These are phyloP conservation scores for Dasyornis broadbenti DNA, from an alignment of 2,113 vertebrate species.

Conservation along the genomic window DNA sequence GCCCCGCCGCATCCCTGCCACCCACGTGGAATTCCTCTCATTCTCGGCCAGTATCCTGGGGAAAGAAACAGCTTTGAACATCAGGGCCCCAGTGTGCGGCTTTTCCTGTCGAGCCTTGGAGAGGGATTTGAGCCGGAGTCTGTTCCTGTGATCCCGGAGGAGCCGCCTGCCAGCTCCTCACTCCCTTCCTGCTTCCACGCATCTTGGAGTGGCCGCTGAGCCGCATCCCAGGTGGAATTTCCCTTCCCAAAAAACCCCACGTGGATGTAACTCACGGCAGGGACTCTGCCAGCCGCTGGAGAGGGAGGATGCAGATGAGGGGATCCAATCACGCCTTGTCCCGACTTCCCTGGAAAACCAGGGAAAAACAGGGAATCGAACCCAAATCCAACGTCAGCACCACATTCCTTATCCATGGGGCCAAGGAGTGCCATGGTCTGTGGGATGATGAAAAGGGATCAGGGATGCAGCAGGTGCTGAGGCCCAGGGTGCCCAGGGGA, in stretches of 20 bases:
- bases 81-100: background rate
- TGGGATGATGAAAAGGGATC: background rate
- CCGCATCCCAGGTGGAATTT: background rate
- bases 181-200: background rate
- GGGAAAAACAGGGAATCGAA: rapidly evolving
- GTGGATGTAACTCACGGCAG: background rate
- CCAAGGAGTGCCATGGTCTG: rapidly evolving
- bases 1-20: background rate
- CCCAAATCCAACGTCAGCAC: background rate
- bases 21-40: background rate
- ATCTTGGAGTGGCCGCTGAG: background rate
- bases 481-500: background rate
- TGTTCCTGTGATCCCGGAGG: background rate
- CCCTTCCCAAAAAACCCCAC: background rate
- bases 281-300: background rate
- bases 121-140: background rate
- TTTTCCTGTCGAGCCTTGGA: background rate
- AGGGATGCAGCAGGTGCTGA: background rate
- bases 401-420: background rate
- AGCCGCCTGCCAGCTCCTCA: background rate
- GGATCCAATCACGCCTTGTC: background rate
- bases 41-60: background rate
- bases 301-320: background rate
- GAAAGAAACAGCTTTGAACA: background rate
- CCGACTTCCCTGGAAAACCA: background rate